Conservation (phyloP, 2,888 invertebrate genomes). For the Eristalis intricaria region DNA sequence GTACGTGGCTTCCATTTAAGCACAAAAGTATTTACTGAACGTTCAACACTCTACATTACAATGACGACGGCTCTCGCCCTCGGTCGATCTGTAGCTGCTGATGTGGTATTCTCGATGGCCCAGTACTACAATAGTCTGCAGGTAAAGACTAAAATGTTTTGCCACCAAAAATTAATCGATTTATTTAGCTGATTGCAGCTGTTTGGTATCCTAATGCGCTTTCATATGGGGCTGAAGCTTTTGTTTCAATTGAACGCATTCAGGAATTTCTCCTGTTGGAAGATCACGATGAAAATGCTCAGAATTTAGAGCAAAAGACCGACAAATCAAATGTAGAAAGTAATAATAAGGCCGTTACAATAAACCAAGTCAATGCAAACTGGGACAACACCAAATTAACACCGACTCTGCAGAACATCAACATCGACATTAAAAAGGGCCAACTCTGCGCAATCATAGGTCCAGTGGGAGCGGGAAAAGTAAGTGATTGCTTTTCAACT, state of each 20-base stretch:
- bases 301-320: conserved; percentile 77
- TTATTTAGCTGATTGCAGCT: conserved; percentile 82
- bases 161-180: neutral
- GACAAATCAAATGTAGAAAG: conserved; percentile 68
- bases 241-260: conserved; percentile 83
- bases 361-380: conserved; percentile 81
- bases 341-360: conserved; percentile 78
- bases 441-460: conserved; percentile 91
- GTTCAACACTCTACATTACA: conserved; percentile 91
- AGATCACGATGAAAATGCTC: conserved; percentile 81
- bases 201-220: conserved; percentile 84
- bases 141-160: conserved; percentile 75
- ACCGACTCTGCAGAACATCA: conserved; percentile 83
- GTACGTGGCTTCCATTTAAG: conserved; percentile 86
- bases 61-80: conserved; percentile 89
- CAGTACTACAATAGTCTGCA: conserved; percentile 90
- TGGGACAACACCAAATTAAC: conserved; percentile 83
- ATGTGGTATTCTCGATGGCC: conserved; percentile 89
- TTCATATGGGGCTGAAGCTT: conserved; percentile 84
- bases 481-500: conserved; percentile 47
- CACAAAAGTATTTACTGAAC: conserved; percentile 91
- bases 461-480: conserved; percentile 93
- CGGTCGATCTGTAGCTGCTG: conserved; percentile 85
- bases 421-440: conserved; percentile 84
- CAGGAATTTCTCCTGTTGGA: conserved; percentile 83